A percentile compares a stretch with the other conserved stretches of the same genome.
These are phyloP conservation scores for Delichon dasypus DNA, from an alignment of 2,797 vertebrate genomes.

Conservation along the genomic window DNA sequence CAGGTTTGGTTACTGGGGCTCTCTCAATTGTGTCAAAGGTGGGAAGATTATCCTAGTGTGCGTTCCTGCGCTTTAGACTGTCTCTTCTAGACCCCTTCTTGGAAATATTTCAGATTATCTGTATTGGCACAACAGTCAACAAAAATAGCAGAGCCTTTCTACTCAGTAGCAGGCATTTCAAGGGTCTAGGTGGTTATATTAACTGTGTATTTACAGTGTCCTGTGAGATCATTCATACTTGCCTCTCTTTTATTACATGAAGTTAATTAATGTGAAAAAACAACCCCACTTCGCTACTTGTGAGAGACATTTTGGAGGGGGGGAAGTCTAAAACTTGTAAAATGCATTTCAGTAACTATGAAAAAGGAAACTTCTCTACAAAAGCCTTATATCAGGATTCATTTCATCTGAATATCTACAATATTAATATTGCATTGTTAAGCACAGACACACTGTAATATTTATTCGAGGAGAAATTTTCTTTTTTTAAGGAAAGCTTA, in stretches of 20 bases:
- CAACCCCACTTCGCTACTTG: neutral
- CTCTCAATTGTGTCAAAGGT: neutral
- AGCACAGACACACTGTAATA: neutral
- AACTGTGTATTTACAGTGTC: neutral
- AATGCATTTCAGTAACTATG: neutral
- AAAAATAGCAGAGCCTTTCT: neutral
- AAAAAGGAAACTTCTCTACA: neutral
- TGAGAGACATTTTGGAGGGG: neutral
- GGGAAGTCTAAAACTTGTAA: neutral
- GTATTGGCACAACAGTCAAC: neutral
- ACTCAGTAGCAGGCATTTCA: neutral
- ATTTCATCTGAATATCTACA: neutral
- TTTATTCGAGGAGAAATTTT: neutral
- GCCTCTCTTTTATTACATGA: neutral
- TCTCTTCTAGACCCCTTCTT: neutral
- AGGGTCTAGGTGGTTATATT: neutral
- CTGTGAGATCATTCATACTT: accelerated
- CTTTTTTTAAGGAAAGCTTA: neutral
- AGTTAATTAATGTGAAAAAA: neutral
- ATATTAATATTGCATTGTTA: neutral
- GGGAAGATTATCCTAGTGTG: neutral
- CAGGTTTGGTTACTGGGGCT: neutral
- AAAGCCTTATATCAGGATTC: neutral
- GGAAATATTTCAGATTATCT: neutral
- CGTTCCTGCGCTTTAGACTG: neutral